phyloP scores from a whole-genome alignment of 2,888 invertebrate genomes.

The Rhodophaea formosa region DNA sequence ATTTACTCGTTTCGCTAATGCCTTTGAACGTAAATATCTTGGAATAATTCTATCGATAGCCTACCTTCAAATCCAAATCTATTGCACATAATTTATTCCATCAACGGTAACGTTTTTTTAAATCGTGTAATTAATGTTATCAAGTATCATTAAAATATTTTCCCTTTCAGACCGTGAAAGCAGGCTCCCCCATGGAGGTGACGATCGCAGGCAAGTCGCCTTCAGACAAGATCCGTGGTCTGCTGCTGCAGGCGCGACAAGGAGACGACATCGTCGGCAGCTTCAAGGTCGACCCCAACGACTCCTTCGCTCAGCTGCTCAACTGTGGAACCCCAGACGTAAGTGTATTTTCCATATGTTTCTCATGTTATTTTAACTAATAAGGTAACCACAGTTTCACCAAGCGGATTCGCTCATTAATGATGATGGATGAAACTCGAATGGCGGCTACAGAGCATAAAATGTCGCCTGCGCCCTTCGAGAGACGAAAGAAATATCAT shows the following conservation, averaged over 20 bases:
- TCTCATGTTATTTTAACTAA: neutral
- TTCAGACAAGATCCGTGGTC: conserved; percentile 81
- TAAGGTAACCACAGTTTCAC: no score
- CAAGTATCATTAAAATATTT: neutral
- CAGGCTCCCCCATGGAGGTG: conserved; percentile 71
- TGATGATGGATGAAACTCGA: no score
- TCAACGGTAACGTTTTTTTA: no score
- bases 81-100: no score
- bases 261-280: conserved; percentile 82
- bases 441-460: no score
- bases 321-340: conserved; percentile 79
- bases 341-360: conserved; percentile 44
- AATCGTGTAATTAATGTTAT: no score
- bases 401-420: neutral
- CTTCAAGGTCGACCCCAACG: conserved; percentile 78
- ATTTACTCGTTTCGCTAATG: no score
- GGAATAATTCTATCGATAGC: no score
- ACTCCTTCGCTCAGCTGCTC: conserved; percentile 74
- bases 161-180: conserved; percentile 54
- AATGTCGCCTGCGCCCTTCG: no score
- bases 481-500: no score
- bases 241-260: conserved; percentile 84
- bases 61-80: no score
- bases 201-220: conserved; percentile 72
- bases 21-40: no score